Evolutionary conservation across 2,888 invertebrate species (phyloP), one percentile per base, ranked within the genome.

Genomic region (Xylota segnis): DNA sequence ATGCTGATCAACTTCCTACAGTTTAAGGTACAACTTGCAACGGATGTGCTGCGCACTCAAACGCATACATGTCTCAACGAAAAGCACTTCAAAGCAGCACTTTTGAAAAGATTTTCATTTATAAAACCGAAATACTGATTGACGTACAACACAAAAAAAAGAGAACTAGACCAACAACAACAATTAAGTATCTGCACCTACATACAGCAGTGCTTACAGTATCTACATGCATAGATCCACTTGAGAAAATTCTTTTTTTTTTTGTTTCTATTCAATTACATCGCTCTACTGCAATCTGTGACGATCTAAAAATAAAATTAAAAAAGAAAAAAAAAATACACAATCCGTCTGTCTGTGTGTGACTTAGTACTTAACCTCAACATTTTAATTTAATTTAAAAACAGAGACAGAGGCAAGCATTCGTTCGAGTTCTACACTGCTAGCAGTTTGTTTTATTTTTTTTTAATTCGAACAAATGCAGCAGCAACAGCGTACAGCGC

Each of bases 301-400:
- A 76, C 32, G 47, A 65, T 83, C 78, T 83, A 66, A 75, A 87
- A 75, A 83, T 59, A 65, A 78, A 66, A 56, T 6, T 6, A 50
- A 56, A 52, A 54, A 54, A 74, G 37, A 32, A 29, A 40, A 59
- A 54, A 78, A 59, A n/a, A n/a, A n/a, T n/a, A n/a, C n/a, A 54
- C 47, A 23, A 66, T 58, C 43, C 23, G 40, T 27, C 43, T 59
- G 56, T 72, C 70, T 83, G 70, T 87, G 58, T 76, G 63, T 71
- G 70, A 81, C 84, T 84, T 74, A 65, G 66, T 81, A 74, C 74
- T 84, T 84, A 84, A 84, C 81, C 79, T 81, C 83, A 81, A 79
- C 83, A 75, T 79, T 83, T 83, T 79, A 83, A 83, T 79, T 83
- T 74, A 68, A 79, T 83, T 79, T 79, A 47, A 79, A 23, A 84